These are phyloP conservation scores for Hemibagrus wyckioides DNA, from an alignment of 2,113 vertebrate genomes.

Conservation along the genomic window DNA sequence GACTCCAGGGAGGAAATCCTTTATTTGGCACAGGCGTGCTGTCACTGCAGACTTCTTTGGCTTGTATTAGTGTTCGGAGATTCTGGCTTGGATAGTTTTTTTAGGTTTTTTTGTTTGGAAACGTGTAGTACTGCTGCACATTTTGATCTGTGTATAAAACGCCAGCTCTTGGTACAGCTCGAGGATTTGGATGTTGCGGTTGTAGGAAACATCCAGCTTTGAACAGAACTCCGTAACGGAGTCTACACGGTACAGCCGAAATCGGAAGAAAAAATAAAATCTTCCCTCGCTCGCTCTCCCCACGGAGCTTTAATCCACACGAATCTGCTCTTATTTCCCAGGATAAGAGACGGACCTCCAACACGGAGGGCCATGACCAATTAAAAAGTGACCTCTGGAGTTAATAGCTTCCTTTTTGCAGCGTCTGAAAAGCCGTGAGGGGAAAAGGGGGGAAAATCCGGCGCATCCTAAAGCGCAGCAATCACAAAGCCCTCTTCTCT, in stretches of 20 bases:
- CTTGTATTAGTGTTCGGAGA: neutral
- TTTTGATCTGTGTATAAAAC: neutral
- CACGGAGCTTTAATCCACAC: conserved; percentile 22
- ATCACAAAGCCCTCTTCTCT: conserved; percentile 36
- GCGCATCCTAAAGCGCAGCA: conserved; percentile 31
- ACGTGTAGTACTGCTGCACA: neutral
- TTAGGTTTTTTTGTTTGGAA: neutral
- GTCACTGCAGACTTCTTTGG: neutral
- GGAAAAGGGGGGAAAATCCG: neutral
- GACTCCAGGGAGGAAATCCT: conserved; percentile 23
- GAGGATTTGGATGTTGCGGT: neutral
- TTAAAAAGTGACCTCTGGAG: conserved; percentile 53
- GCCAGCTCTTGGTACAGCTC: neutral
- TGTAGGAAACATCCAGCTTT: neutral
- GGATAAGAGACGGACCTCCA: conserved; percentile 27
- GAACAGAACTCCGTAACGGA: conserved; percentile 16
- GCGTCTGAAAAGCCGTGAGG: conserved; percentile 36
- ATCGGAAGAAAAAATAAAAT: neutral
- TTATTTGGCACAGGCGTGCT: neutral
- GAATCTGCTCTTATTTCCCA: conserved; percentile 40
- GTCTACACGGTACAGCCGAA: neutral
- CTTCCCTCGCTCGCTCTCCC: neutral
- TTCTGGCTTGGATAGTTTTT: neutral
- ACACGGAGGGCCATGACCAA: conserved; percentile 34
- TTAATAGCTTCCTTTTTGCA: conserved; percentile 51